These are phyloP conservation scores for Erithacus rubecula DNA, from an alignment of 2,797 vertebrate genomes.

Conservation along the genomic window DNA sequence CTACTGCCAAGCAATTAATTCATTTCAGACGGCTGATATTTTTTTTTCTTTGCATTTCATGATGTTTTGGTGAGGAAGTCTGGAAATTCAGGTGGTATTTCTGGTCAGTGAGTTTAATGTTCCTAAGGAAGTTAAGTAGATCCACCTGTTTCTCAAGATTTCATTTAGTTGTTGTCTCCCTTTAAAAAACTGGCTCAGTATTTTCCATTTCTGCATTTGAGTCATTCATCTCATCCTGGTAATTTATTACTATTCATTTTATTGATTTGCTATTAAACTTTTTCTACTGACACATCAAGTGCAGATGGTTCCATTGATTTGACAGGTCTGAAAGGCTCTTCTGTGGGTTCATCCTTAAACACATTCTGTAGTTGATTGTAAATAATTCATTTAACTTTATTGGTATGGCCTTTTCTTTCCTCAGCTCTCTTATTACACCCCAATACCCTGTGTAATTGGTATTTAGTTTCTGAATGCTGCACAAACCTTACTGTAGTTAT, in stretches of 20 bases:
- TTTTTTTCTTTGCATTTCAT: not conserved
- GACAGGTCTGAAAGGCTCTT: constrained; percentile 29
- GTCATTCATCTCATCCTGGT: not conserved
- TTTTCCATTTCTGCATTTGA: not conserved
- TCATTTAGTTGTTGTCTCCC: not conserved
- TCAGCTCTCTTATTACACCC: constrained; percentile 1
- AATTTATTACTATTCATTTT: constrained; percentile 19
- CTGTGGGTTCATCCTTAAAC: constrained; percentile 2
- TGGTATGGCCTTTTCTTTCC: constrained; percentile 29
- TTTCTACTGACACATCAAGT: constrained; percentile 4
- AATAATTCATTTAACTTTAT: constrained; percentile 53
- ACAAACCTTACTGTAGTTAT: not conserved
- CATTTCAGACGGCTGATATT: no score
- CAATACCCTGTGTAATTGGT: constrained; percentile 2
- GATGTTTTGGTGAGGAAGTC: not conserved
- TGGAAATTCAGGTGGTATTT: not conserved
- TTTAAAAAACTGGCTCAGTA: not conserved
- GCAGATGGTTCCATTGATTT: constrained; percentile 14
- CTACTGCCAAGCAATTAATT: not conserved
- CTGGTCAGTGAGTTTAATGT: not conserved
- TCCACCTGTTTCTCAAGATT: not conserved
- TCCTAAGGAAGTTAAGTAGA: not conserved
- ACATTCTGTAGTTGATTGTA: constrained; percentile 2
- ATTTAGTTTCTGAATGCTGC: not conserved
- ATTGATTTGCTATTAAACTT: constrained; percentile 43